phyloP scores from a whole-genome alignment of 2,113 vertebrate genomes.

The Colaptes auratus region DNA sequence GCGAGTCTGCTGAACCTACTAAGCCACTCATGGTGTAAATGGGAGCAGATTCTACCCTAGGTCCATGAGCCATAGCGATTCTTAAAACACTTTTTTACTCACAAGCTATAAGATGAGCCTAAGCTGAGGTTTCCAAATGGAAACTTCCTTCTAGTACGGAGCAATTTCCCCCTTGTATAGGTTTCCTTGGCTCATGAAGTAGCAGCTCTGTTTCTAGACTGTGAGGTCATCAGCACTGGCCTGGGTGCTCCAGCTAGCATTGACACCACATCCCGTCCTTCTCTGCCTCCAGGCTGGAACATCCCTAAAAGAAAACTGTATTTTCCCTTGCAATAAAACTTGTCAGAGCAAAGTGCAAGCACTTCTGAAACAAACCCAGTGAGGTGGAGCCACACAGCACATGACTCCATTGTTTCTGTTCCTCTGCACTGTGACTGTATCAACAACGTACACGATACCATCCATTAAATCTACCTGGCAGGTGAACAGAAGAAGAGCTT shows the following conservation, averaged over 20 bases:
- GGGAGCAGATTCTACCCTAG: background rate
- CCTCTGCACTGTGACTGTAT: background rate
- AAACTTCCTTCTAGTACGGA: background rate
- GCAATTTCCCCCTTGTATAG: background rate
- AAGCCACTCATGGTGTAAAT: background rate
- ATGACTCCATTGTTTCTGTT: background rate
- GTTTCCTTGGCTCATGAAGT: background rate
- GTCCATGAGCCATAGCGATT: background rate
- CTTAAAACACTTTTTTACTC: background rate
- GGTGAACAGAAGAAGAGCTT: background rate
- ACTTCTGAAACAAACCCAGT: conserved; percentile 8
- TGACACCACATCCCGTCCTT: background rate
- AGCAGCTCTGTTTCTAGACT: background rate
- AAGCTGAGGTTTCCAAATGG: background rate
- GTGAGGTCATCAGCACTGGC: background rate
- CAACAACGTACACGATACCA: conserved; percentile 25
- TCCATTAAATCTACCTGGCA: background rate
- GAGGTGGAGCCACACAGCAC: background rate
- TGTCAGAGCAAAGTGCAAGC: background rate
- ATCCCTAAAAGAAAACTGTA: background rate
- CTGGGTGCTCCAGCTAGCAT: background rate
- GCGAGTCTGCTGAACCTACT: background rate
- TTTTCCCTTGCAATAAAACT: conserved; percentile 6
- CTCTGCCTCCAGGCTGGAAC: background rate
- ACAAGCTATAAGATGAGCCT: background rate